Conservation (phyloP, 1,140 invertebrate genomes). For the Eumaeus atala region DNA sequence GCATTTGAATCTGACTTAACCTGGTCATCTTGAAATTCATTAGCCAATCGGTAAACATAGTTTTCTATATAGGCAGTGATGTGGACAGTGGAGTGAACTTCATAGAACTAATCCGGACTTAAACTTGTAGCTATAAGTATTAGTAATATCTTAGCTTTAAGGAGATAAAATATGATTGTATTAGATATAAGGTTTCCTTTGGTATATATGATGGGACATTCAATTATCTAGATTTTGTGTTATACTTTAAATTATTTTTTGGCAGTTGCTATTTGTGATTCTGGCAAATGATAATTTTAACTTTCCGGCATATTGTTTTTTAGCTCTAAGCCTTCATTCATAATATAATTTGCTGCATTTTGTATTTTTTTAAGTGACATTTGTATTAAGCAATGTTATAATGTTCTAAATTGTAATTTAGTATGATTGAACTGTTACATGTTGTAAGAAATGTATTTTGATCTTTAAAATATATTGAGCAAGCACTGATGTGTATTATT, state of each 20-base stretch:
- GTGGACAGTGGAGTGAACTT: constrained; percentile 61
- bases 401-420: constrained; percentile 61
- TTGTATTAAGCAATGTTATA: constrained; percentile 46
- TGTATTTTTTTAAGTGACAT: constrained; percentile 60
- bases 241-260: constrained; percentile 6
- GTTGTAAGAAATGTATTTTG: constrained; percentile 71
- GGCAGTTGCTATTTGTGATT: background rate
- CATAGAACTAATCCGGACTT: constrained; percentile 58
- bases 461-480: constrained; percentile 70
- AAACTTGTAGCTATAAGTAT: constrained; percentile 53
- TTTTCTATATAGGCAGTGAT: constrained; percentile 59
- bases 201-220: constrained; percentile 48
- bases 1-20: constrained; percentile 53
- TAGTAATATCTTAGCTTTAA: constrained; percentile 59
- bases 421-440: constrained; percentile 69
- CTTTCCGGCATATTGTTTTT: constrained; percentile 35
- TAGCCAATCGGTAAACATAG: constrained; percentile 53
- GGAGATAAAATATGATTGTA: constrained; percentile 64
- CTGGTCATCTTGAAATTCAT: constrained; percentile 48
- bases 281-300: constrained; percentile 18
- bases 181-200: constrained; percentile 62
- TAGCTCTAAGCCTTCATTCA: constrained; percentile 51
- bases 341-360: constrained; percentile 56
- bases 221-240: constrained; percentile 1
- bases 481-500: constrained; percentile 46